A percentile compares a stretch with the other conserved stretches of the same genome.
Conservation (phyloP, 2,888 invertebrate genomes). For the Lasioglossum figueresi region DNA sequence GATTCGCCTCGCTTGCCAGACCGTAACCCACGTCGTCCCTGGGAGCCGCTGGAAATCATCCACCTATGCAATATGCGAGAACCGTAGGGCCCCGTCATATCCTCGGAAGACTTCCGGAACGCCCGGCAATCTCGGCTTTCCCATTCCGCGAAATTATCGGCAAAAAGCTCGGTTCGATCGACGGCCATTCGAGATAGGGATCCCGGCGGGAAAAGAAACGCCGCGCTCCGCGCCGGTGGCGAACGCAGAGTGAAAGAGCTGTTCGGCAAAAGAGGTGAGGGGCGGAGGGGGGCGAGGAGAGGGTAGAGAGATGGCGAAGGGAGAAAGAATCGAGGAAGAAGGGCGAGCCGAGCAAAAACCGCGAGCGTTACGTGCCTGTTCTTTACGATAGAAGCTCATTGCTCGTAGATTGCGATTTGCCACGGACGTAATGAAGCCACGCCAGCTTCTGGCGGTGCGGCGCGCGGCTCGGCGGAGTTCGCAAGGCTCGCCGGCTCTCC, state of each 20-base stretch:
- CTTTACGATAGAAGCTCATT: slow-evolving; percentile 83
- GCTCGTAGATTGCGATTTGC: slow-evolving; percentile 83
- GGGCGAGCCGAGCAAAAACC: slow-evolving; percentile 75
- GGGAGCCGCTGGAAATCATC: background rate
- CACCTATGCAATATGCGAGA: slow-evolving; percentile 6
- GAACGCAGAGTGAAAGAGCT: slow-evolving; percentile 15
- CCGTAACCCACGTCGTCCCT: slow-evolving; percentile 29
- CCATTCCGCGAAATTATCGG: slow-evolving; percentile 78
- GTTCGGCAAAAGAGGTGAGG: slow-evolving; percentile 4
- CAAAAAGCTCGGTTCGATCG: slow-evolving; percentile 73
- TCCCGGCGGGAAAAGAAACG: slow-evolving; percentile 63
- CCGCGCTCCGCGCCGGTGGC: slow-evolving; percentile 28
- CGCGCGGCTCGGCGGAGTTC: slow-evolving; percentile 20
- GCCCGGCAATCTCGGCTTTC: slow-evolving; percentile 74
- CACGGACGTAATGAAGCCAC: slow-evolving; percentile 83
- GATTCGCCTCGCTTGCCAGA: slow-evolving; percentile 48
- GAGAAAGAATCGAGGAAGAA: slow-evolving; percentile 50
- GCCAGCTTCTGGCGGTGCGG: slow-evolving; percentile 66
- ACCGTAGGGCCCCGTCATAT: background rate
- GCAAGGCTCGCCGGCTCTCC: background rate
- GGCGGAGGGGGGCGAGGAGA: slow-evolving; percentile 62
- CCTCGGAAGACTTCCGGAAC: slow-evolving; percentile 31
- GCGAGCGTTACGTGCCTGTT: slow-evolving; percentile 79
- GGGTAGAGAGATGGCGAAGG: slow-evolving; percentile 58
- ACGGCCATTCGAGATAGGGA: slow-evolving; percentile 17